Base-by-base conservation (phyloP, 2,888 invertebrate genomes). In the Drosophila eohydei region DNA sequence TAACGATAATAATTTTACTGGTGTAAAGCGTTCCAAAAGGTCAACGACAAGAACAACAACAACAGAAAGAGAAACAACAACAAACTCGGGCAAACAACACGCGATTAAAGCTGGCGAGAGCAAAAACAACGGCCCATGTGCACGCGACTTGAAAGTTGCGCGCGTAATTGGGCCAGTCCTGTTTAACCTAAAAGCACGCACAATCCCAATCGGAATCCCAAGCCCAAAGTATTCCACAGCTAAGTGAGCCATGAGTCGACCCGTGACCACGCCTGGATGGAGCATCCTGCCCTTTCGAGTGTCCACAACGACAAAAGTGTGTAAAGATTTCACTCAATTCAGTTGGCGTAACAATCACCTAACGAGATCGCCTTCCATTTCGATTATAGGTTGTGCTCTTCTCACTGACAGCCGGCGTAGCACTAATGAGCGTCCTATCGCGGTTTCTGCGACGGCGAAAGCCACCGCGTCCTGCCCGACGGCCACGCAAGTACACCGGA, bases 371-470 rank as follows among this genome's bases (percentile, higher is more conserved):
- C 16, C 34, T 54, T 2, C 30, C 14, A 21, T n/a, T n/a, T 7
- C 40, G 0, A 16, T 64, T 66, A 1, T 57, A 93, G 93, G 89
- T 96, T 92, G 93, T 92, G 21, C 80, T 92, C 28, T 83, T 93
- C 40, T 93, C 93, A 3, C 78, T 93, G 36, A 91, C 92, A 9
- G 94, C 95, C 48, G 97, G 98, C 89, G 95, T 97, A 26, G 95
- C 96, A 9, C 93, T 98, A n/a, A 94, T 98, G 46, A 96, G 97
- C 43, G 95, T 97, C 11, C 93, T 98, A 36, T 97, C 98, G 46
- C 95, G 96, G 81, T 97, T 96, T 92, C 93, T 97, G 83, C 95
- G 96, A 54, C 94, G 97, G 62, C 94, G 95, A 67, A 94, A 96
- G 89, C 95, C 95, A 14, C 94, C 94, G 71, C 94, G 95, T 59